phyloP scores from a whole-genome alignment of 2,113 vertebrate species.

The Pseudorectes ferrugineus region DNA sequence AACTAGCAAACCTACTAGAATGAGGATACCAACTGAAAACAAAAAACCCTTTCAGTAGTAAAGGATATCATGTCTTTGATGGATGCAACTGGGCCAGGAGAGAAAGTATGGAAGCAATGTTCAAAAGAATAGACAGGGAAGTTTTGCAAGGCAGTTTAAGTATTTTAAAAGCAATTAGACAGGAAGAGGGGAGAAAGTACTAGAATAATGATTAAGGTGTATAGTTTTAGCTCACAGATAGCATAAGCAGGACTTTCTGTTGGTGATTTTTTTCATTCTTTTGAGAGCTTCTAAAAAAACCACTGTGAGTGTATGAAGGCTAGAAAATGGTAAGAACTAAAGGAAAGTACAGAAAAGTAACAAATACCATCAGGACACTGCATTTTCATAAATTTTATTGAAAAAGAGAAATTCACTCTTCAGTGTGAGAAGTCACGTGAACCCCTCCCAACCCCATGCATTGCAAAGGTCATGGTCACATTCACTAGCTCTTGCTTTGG shows the following conservation, averaged over 20 bases:
- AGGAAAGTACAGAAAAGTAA: background rate
- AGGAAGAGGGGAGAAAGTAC: background rate
- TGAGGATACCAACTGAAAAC: background rate
- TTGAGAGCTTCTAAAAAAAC: background rate
- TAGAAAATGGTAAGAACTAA: background rate
- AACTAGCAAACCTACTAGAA: background rate
- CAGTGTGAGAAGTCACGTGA: background rate
- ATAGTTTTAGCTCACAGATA: background rate
- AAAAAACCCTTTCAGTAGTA: background rate
- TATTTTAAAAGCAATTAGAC: background rate
- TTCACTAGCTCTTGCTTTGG: background rate
- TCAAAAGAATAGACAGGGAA: background rate
- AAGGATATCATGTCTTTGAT: background rate
- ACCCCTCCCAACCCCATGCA: rapidly evolving
- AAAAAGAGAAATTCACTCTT: background rate
- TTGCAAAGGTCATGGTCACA: background rate
- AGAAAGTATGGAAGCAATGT: background rate
- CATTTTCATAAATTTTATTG: background rate
- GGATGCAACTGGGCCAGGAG: background rate
- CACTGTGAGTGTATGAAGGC: background rate
- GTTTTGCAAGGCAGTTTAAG: background rate
- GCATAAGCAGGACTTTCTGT: background rate
- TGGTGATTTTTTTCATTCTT: background rate
- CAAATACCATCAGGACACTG: background rate
- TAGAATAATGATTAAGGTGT: background rate